phyloP scores from a whole-genome alignment of 2,113 vertebrate genomes.

The Mola mola region DNA sequence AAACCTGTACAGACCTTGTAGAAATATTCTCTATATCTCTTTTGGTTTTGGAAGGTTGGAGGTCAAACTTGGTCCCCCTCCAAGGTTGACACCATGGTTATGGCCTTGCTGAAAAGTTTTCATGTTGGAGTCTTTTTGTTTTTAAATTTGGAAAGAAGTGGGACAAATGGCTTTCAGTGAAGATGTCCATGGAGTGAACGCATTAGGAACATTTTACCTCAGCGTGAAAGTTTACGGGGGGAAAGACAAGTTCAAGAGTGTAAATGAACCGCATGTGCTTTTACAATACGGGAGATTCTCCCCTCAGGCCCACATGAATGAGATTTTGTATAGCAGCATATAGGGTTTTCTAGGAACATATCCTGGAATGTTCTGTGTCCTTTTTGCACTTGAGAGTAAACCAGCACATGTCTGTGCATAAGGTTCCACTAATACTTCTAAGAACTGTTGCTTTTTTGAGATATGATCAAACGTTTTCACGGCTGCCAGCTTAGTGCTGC shows the following conservation, averaged over 20 bases:
- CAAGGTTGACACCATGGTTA: no score
- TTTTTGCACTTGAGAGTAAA: slow-evolving; percentile 57
- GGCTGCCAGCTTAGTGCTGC: slow-evolving; percentile 36
- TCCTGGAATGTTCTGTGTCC: slow-evolving; percentile 45
- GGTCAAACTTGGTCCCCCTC: no score
- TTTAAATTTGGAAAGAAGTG: slow-evolving; percentile 17
- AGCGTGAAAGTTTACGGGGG: slow-evolving; percentile 38
- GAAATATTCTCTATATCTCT: no score
- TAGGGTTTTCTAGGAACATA: slow-evolving; percentile 36
- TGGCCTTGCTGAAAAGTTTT: no score
- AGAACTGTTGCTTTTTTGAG: slow-evolving; percentile 69
- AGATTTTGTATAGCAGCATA: slow-evolving; percentile 22
- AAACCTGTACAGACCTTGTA: no score
- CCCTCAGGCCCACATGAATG: slow-evolving; percentile 7
- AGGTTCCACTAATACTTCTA: slow-evolving; percentile 46
- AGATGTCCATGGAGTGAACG: slow-evolving; percentile 13
- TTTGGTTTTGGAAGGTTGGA: no score
- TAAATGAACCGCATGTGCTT: slow-evolving; percentile 39
- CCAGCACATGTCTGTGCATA: slow-evolving; percentile 21
- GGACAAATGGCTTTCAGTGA: slow-evolving; percentile 38
- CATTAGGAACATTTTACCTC: slow-evolving; percentile 21
- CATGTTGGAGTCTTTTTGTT: slow-evolving; percentile 23
- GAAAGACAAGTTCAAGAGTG: slow-evolving; percentile 53
- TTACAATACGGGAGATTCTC: slow-evolving; percentile 11
- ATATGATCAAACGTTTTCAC: slow-evolving; percentile 58